phyloP scores from a whole-genome alignment of 2,113 vertebrate genomes.

The Atherinomorus stipes region DNA sequence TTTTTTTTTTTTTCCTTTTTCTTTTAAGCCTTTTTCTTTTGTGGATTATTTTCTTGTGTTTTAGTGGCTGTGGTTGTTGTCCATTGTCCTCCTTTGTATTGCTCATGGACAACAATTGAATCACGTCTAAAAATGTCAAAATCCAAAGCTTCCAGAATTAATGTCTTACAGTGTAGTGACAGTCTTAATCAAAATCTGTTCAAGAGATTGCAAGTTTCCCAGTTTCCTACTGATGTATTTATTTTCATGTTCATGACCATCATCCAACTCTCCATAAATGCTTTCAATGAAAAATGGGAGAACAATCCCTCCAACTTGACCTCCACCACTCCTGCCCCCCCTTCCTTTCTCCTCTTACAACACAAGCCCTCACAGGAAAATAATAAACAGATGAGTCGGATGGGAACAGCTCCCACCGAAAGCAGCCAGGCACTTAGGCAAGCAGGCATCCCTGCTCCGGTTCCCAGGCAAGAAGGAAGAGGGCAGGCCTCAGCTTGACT shows the following conservation, averaged over 20 bases:
- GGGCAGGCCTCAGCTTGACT: conserved; percentile 80
- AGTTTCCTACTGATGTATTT: conserved; percentile 33
- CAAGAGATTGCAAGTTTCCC: conserved; percentile 19
- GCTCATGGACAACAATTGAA: conserved; percentile 11
- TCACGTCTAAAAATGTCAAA: conserved; percentile 15
- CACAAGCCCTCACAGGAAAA: conserved; percentile 83
- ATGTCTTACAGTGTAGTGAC: background rate
- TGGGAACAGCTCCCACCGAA: conserved; percentile 77
- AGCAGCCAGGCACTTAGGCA: conserved; percentile 72
- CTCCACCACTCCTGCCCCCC: conserved; percentile 26
- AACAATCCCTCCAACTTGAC: conserved; percentile 68
- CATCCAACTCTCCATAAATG: conserved; percentile 46
- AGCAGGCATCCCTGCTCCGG: conserved; percentile 63
- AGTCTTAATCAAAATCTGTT: conserved; percentile 21
- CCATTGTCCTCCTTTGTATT: conserved; percentile 19
- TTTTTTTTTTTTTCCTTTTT: no score
- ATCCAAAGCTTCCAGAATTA: conserved; percentile 16
- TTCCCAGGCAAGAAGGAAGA: conserved; percentile 80
- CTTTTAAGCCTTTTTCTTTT: no score
- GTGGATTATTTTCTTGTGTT: conserved; percentile 5
- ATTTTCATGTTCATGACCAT: conserved; percentile 34
- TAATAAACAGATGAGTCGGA: conserved; percentile 85
- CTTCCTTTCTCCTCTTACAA: conserved; percentile 56
- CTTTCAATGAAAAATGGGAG: conserved; percentile 73
- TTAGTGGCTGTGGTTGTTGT: conserved; percentile 29